Base-by-base conservation (phyloP, 2,888 invertebrate species). In the Drosophila monieri region DNA sequence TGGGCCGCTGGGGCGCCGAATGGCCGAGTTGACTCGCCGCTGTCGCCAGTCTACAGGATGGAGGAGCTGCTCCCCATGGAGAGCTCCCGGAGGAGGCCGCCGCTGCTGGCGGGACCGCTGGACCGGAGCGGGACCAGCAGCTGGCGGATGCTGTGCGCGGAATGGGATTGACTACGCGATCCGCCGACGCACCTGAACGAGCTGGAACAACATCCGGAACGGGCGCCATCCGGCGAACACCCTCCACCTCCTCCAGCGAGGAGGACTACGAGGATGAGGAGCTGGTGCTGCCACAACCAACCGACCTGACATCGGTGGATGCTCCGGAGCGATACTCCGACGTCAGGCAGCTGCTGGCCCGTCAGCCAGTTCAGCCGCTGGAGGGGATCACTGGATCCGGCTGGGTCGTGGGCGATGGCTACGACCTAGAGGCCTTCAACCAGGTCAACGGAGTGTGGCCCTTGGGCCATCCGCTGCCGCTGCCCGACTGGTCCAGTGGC, bases 11-110 rank as follows among this genome's bases (percentile, higher is more conserved):
- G 97, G 97, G 97, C 92, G 95, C 95, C 93, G 97, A 97, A 93
- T 97, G 97, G 97, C 97, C 97, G 93, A 97, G 97, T 97, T 97
- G 97, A 97, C 97, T 97, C 97, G 95, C 94, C 94, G 93, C 92
- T 91, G 92, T 93, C 58, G 83, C 85, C 74, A 85, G 78, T 80
- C 83, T 76, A 58, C 69, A 71, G 55, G 74, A 88, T 80, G 77
- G 67, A 55, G 89, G 88, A 21, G 43, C 43, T 21, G 43, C 43
- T 21, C 18, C 21, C 5, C 43, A 18, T 14, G 93, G 91, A 91
- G 91, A 79, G 92, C 15, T 54, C 43, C 49, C 59, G 23, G 52
- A 46, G 27, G 54, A n/a, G 39, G 37, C 35, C 18, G 52, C 25
- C 18, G 65, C 59, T 39, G 69, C 43, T 12, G 73, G 27, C 92